Base-by-base conservation (phyloP, 2,888 invertebrate species). In the Sinhomidia bicolor region DNA sequence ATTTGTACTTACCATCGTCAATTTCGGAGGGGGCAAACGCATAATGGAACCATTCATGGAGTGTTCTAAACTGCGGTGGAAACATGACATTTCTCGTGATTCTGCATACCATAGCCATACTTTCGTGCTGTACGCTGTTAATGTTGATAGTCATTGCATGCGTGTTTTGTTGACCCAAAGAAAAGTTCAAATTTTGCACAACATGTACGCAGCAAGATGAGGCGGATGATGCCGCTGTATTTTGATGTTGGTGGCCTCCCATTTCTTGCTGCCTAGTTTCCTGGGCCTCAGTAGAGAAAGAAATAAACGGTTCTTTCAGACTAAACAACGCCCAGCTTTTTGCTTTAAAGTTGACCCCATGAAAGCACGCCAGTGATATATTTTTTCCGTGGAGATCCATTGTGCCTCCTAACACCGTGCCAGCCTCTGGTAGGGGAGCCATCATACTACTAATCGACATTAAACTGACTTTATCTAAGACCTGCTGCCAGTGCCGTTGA, bases 301-400 rank as follows among this genome's bases (percentile, higher is more conserved):
- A 97, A 91, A 98, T 98, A 93, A 96, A 97, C 0, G 98, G 98
- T 93, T 99, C 98, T 93, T 97, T 96, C 91, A 99, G 94, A 92
- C 98, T 98, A 94, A 99, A 99, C 90, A 99, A 94, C 6, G 98
- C 99, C 99, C 99, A 99, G 0, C 97, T 97, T 94, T 98, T 98
- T 85, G 98, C 96, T 92, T 98, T 98, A 94, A 99, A 98, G 94
- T 99, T 99, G 93, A 98, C 97, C 47, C 99, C 99, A 94, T 99
- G 98, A 95, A 99, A 99, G 94, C 99, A 99, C 3, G 98, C 99
- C 91, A 99, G 94, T 6, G 98, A 98, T 87, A 99, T 97, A 94
- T 99, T 98, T 90, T 96, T 96, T 54, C 93, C 97, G 94, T 97
- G 96, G 91, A 98, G 94, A 94, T 99, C 96, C 96, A 98, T 96